These are phyloP conservation scores for Nematopogon swammerdamellus DNA, from an alignment of 2,888 invertebrate species.

Conservation along the genomic window DNA sequence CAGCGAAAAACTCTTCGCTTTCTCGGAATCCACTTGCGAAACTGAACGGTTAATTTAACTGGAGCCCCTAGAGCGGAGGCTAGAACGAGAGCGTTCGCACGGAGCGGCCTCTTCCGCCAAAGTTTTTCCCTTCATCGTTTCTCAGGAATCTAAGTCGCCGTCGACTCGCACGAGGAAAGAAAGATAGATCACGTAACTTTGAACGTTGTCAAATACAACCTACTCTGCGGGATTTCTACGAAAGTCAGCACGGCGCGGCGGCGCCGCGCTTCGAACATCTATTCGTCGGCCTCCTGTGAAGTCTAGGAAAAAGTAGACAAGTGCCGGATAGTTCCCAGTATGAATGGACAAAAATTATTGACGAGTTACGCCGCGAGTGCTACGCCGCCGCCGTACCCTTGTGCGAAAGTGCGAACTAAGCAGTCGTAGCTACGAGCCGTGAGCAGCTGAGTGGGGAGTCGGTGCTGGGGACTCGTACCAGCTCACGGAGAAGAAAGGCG, in stretches of 20 bases:
- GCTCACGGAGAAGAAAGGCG: too few relatives aligned
- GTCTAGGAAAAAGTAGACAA: background rate
- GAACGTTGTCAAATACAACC: background rate
- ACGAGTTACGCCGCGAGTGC: background rate
- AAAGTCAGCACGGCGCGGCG: too few relatives aligned
- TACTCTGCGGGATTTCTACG: background rate
- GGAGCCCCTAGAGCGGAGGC: too few relatives aligned
- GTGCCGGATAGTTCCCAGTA: constrained; percentile 18
- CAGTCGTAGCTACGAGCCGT: too few relatives aligned
- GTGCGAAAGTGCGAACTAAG: too few relatives aligned
- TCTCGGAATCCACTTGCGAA: background rate
- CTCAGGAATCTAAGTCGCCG: background rate
- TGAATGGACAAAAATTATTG: constrained; percentile 37
- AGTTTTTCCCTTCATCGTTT: background rate
- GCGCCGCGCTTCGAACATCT: background rate
- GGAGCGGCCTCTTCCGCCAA: background rate
- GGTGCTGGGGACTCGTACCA: too few relatives aligned
- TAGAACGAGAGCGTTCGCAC: background rate
- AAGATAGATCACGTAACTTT: background rate
- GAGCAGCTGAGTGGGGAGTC: too few relatives aligned
- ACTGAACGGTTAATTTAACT: background rate
- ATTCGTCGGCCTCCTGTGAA: background rate
- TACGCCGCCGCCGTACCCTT: too few relatives aligned
- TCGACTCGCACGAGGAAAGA: background rate
- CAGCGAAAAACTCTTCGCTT: background rate